Base-by-base conservation (phyloP, 2,888 invertebrate species). In the Sepioteuthis lessoniana region DNA sequence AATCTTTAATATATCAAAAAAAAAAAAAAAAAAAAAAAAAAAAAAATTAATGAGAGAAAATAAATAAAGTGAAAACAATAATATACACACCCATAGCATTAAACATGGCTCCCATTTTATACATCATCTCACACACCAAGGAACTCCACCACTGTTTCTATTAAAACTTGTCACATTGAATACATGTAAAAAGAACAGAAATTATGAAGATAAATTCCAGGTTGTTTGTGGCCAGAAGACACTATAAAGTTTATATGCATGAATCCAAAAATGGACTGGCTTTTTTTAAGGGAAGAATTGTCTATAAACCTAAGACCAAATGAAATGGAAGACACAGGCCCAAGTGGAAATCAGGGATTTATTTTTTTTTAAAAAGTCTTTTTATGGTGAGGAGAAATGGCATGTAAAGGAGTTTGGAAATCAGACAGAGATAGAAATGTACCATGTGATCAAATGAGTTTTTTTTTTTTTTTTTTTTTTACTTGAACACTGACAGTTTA, bases 1-100 rank as follows among this genome's bases (percentile, higher is more conserved):
- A 47, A 19, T 60, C 31, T 60, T n/a, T 76, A 76, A 76, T 76
- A 76, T 76, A 76, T 76, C 16, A n/a, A 76, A n/a, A 76, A n/a
- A 76, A n/a, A 35, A n/a, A 76, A n/a, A 76, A n/a, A 76, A n/a
- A n/a, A 76, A n/a, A 76, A n/a, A 76, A n/a, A 76, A 16, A 76
- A 10, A n/a, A 10, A n/a, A 10, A n/a, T n/a, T 0, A 55, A 3
- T n/a, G n/a, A 5, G 5, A 25, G 7, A 25, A 55, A 25, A 55
- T 55, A 55, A 55, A 55, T 55, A 55, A 55, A 55, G 55, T 55
- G 76, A 76, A 76, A 76, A 76, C 76, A 76, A 76, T 76, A 76
- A 76, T 76, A 76, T 35, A 76, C 76, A 76, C 76, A 76, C n/a
- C n/a, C n/a, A 76, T 76, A 76, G 76, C 76, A 76, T 76, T 76